A percentile compares a stretch with the other conserved stretches of the same genome.
phyloP scores from a whole-genome alignment of 2,888 invertebrate species.

The Drosophila mimica region DNA sequence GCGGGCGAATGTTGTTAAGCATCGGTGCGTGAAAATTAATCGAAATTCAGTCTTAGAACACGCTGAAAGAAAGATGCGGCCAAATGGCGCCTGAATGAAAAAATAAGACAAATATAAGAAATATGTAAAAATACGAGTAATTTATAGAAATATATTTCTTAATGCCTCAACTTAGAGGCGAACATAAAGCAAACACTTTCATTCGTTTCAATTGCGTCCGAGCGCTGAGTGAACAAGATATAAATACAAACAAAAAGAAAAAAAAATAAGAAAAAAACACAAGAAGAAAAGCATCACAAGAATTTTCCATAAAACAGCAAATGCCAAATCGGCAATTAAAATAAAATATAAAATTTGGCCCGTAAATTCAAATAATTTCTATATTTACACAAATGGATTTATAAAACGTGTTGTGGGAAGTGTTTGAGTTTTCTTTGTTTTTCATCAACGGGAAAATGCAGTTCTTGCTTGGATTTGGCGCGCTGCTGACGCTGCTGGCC shows the following conservation, averaged over 20 bases:
- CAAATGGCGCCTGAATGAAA: slow-evolving; percentile 23
- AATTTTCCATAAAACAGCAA: slow-evolving; percentile 54
- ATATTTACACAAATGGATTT: slow-evolving; percentile 6
- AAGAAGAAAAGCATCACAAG: slow-evolving; percentile 20
- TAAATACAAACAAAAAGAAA: slow-evolving; percentile 42
- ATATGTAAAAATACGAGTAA: slow-evolving; percentile 54
- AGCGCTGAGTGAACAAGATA: slow-evolving; percentile 58
- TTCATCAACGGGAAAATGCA: slow-evolving; percentile 52
- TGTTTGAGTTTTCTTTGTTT: slow-evolving; percentile 20
- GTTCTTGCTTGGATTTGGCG: slow-evolving; percentile 61
- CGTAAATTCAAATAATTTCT: slow-evolving; percentile 8
- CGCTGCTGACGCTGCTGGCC: slow-evolving; percentile 50
- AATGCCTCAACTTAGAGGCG: slow-evolving; percentile 8
- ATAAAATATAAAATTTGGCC: slow-evolving; percentile 14
- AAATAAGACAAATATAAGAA: slow-evolving; percentile 29
- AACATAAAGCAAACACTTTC: slow-evolving; percentile 35
- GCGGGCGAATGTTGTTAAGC: slow-evolving; percentile 32
- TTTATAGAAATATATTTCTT: slow-evolving; percentile 46
- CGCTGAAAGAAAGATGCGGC: slow-evolving; percentile 22
- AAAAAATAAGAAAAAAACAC: slow-evolving; percentile 7
- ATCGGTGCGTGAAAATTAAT: slow-evolving; percentile 17
- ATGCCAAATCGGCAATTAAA: slow-evolving; percentile 52
- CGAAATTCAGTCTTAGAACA: slow-evolving; percentile 20
- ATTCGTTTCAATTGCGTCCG: slow-evolving; percentile 53
- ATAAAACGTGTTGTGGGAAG: slow-evolving; percentile 16